Evolutionary conservation across 2,113 vertebrate species (phyloP), one percentile per base, ranked within the genome.

Genomic region (Phaethon lepturus): DNA sequence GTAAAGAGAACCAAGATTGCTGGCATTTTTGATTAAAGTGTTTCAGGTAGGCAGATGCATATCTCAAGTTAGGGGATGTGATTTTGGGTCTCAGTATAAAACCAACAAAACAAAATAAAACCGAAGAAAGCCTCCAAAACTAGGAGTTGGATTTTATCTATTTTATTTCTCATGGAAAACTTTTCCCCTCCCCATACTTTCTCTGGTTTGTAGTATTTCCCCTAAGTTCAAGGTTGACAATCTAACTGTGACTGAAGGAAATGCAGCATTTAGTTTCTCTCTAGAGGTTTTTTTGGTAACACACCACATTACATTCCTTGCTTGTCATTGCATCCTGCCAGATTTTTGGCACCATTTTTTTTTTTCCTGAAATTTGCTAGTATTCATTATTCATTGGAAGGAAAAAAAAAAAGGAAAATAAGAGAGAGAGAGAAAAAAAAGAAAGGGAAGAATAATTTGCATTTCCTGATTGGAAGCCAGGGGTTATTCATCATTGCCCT

Each of bases 381-480:
- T 87, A 96, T 96, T 81, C 72, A 93, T 97, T 98, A 96, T 97
- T 97, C 88, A 84, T 90, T 71, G 28, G 2, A 4, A n/a, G 44
- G 74, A 91, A 2, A 1, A 23, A 31, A 13, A 35, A 28, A 52
- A 55, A 7, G 24, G 25, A 10, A 13, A 72, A 93, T 44, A 63
- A 42, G 28, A 24, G 33, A 28, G 45, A 40, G 38, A 6, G 3
- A 26, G 66, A 45, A 66, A 66, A 50, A 49, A 87, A 93, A 80
- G 52, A 89, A 93, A 75, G 42, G 59, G 64, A 93, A 94, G 73
- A 91, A 86, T 88, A 97, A 98, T 98, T 98, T 98, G 90, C 97
- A 98, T 98, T 98, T 98, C 91, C 95, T 98, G 97, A 98, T 97
- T 98, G 97, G 96, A 98, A 98, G 95, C 96, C 97, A 97, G 83